phyloP scores from a whole-genome alignment of 2,888 invertebrate species.

The Eucriotettix oculatus region DNA sequence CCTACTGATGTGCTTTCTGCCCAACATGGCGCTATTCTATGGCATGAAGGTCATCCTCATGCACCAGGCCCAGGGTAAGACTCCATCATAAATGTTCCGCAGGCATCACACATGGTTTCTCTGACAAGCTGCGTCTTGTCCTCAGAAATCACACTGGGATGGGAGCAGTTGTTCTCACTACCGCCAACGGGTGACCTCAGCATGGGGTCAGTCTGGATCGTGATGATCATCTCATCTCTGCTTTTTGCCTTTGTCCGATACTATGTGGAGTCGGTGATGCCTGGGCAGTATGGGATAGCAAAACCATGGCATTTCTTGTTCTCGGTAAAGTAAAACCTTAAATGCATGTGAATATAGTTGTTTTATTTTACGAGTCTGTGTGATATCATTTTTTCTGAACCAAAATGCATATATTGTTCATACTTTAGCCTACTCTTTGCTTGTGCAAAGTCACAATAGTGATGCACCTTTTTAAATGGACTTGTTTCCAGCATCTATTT shows the following conservation, averaged over 20 bases:
- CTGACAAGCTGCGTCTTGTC: no score
- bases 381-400: no score
- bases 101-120: no score
- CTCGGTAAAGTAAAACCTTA: constrained; percentile 30
- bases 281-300: constrained; percentile 52
- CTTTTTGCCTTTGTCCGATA: constrained; percentile 37
- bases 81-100: background rate
- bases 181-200: background rate
- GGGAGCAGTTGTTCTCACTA: background rate
- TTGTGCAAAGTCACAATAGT: no score
- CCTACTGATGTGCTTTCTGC: constrained; percentile 13
- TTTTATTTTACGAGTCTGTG: background rate
- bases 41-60: constrained; percentile 17
- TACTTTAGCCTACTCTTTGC: no score
- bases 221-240: constrained; percentile 31
- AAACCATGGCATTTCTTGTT: constrained; percentile 45
- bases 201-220: constrained; percentile 26
- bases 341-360: background rate
- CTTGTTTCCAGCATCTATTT: no score
- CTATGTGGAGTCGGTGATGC: constrained; percentile 42
- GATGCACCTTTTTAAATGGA: no score
- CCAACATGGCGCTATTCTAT: constrained; percentile 19
- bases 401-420: no score
- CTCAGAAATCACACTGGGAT: no score
- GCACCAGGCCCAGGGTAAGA: constrained; percentile 17